phyloP scores from a whole-genome alignment of 2,797 vertebrate genomes.

The Astyanax mexicanus region DNA sequence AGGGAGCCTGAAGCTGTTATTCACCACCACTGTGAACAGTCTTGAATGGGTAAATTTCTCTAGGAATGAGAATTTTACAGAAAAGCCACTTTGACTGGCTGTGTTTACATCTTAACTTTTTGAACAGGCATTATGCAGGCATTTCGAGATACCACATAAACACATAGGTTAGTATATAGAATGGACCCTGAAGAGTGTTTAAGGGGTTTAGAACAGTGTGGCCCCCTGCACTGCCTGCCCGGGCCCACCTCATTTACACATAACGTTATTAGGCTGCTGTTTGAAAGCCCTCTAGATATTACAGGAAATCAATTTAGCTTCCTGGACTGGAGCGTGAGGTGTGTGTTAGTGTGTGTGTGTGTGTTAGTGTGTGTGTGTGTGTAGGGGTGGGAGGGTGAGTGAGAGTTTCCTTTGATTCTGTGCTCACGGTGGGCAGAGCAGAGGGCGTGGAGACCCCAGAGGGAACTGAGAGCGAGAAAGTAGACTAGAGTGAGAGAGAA shows the following conservation, averaged over 20 bases:
- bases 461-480: neutral
- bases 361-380: neutral
- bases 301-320: conserved; percentile 22
- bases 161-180: no score
- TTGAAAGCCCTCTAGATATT: conserved; percentile 20
- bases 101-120: no score
- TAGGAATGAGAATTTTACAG: no score
- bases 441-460: neutral
- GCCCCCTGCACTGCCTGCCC: neutral
- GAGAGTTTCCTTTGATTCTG: neutral
- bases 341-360: neutral
- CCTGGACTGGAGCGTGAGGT: neutral
- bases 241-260: conserved; percentile 9
- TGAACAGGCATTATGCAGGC: no score
- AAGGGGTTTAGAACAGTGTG: neutral
- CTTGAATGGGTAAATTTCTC: no score
- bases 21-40: no score
- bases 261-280: neutral
- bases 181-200: neutral
- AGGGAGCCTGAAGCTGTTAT: no score
- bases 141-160: no score
- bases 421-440: conserved; percentile 5
- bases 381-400: neutral
- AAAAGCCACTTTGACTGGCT: no score
- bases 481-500: neutral